Evolutionary conservation across 1,140 invertebrate genomes (phyloP).

Genomic region (Pseudomyrmex pallidus): DNA sequence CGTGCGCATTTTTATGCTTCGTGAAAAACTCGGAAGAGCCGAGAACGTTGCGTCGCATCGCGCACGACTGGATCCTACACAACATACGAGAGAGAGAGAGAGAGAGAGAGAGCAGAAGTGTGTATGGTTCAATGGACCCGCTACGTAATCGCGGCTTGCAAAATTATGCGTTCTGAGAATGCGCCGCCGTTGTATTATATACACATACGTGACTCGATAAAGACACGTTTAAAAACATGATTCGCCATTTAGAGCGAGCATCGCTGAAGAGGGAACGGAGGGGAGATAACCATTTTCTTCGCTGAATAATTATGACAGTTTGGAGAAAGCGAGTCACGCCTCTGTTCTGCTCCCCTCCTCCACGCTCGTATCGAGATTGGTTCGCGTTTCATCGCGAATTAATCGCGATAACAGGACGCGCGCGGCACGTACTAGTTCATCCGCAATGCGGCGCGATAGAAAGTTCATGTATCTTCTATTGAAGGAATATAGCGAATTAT

Average conservation of each 20-base stretch:
- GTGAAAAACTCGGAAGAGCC: neutral
- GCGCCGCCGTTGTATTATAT: neutral
- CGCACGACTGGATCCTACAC: neutral
- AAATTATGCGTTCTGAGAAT: conserved; percentile 57
- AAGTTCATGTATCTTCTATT: neutral
- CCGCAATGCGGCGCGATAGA: neutral
- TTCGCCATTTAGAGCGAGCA: neutral
- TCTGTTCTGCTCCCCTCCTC: neutral
- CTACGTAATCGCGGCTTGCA: conserved; percentile 47
- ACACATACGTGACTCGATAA: conserved; percentile 45
- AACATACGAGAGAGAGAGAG: neutral
- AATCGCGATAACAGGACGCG: neutral
- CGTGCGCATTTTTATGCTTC: neutral
- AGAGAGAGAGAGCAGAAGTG: neutral
- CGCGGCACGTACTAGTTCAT: neutral
- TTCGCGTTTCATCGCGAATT: conserved; percentile 15
- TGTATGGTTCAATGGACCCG: conserved; percentile 47
- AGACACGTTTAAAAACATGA: conserved; percentile 35
- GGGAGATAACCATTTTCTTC: conserved; percentile 42
- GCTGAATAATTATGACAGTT: conserved; percentile 48
- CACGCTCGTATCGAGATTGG: conserved; percentile 22
- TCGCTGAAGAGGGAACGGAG: neutral
- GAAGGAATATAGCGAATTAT: no score
- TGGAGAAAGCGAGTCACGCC: conserved; percentile 44
- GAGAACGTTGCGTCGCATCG: conserved; percentile 12